Conservation (phyloP, 1,140 invertebrate genomes). For the Zaprionus capensis region DNA sequence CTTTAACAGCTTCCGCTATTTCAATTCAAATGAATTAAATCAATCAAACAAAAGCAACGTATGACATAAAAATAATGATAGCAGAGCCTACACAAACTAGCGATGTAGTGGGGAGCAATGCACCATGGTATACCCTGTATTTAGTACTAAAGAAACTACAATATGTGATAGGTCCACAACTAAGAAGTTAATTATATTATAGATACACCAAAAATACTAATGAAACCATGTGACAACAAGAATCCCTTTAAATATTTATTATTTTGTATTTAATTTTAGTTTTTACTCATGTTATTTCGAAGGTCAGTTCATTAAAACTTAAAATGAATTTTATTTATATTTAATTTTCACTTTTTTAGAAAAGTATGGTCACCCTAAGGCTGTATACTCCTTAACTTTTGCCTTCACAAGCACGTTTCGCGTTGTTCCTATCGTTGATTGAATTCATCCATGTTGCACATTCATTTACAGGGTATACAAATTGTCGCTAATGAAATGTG, state of each 20-base stretch:
- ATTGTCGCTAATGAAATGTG: constrained; percentile 43
- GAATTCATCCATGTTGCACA: background rate
- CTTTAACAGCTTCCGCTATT: constrained; percentile 53
- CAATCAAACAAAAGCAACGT: constrained; percentile 65
- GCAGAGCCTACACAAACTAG: constrained; percentile 18
- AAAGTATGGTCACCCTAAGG: background rate
- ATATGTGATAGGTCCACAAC: background rate
- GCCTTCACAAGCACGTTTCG: no score
- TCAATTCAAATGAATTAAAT: constrained; percentile 74
- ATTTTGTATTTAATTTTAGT: background rate
- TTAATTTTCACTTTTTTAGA: background rate
- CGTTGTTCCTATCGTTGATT: no score
- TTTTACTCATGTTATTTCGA: background rate
- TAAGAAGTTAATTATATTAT: background rate
- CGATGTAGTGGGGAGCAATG: background rate
- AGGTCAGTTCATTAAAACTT: background rate
- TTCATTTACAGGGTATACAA: constrained; percentile 20
- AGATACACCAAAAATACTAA: background rate
- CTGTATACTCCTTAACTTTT: background rate
- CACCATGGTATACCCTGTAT: background rate
- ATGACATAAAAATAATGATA: constrained; percentile 47
- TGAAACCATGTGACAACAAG: background rate
- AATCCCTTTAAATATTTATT: background rate
- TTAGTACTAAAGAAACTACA: background rate
- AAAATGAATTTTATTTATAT: background rate